These are phyloP conservation scores for Empidonax alnorum DNA, from an alignment of 2,113 vertebrate genomes.

Conservation along the genomic window DNA sequence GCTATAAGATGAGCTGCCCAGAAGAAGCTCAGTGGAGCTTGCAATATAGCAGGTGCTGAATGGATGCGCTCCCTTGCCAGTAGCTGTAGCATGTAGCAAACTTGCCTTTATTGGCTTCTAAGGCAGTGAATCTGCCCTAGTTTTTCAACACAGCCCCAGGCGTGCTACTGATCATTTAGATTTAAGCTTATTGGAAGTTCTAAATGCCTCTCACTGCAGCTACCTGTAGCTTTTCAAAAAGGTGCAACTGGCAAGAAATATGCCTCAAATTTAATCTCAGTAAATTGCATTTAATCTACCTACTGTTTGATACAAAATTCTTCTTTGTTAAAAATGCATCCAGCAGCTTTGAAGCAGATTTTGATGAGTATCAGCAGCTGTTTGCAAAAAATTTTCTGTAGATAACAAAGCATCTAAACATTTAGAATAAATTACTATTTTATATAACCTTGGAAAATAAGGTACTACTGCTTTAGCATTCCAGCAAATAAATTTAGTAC, in stretches of 20 bases:
- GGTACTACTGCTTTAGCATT: not conserved
- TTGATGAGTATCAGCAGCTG: not conserved
- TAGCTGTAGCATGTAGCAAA: not conserved
- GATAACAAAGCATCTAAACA: not conserved
- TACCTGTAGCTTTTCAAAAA: not conserved
- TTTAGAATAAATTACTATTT: not conserved
- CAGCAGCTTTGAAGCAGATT: not conserved
- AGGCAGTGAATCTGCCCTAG: not conserved
- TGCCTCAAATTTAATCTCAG: not conserved
- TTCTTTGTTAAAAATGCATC: not conserved
- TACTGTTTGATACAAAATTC: not conserved
- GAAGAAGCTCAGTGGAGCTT: not conserved
- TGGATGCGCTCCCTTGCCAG: not conserved
- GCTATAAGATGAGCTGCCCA: not conserved
- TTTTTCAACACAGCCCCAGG: not conserved
- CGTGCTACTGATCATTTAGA: not conserved
- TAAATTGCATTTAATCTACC: not conserved
- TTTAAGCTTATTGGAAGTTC: not conserved
- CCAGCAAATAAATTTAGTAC: not conserved
- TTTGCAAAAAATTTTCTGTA: not conserved
- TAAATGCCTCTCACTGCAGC: not conserved
- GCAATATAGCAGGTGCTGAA: not conserved
- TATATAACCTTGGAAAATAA: not conserved
- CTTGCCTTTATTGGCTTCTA: not conserved
- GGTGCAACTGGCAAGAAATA: not conserved